phyloP scores from a whole-genome alignment of 2,888 invertebrate genomes.

The Hyppa rectilinea region DNA sequence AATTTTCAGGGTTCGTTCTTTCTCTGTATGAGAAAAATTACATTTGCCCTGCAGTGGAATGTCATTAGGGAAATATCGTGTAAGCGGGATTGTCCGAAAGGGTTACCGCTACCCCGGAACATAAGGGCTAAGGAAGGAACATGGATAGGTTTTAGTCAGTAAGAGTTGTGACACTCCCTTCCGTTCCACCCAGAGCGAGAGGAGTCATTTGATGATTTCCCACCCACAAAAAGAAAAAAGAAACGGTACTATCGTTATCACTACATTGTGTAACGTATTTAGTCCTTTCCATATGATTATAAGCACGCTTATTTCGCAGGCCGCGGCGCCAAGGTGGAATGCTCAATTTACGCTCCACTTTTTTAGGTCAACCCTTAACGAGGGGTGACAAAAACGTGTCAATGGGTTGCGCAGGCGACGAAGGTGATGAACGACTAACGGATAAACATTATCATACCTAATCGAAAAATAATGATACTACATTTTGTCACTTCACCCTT shows the following conservation, averaged over 20 bases:
- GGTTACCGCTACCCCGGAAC: no score
- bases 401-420: slow-evolving; percentile 68
- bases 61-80: no score
- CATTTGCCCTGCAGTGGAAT: background rate
- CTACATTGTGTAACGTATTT: no score
- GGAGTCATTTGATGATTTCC: no score
- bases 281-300: background rate
- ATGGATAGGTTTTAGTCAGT: no score
- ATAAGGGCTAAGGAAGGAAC: no score
- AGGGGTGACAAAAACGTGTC: slow-evolving; percentile 72
- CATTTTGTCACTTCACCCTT: slow-evolving; percentile 77
- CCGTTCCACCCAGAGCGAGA: no score
- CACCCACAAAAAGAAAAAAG: no score
- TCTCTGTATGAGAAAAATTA: background rate
- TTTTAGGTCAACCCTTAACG: slow-evolving; percentile 49
- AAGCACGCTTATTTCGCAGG: slow-evolving; percentile 12
- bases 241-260: no score
- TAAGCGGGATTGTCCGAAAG: no score
- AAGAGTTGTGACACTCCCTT: no score
- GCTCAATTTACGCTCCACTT: slow-evolving; percentile 29
- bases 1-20: background rate
- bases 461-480: slow-evolving; percentile 84
- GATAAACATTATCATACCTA: slow-evolving; percentile 80
- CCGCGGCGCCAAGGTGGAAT: slow-evolving; percentile 16
- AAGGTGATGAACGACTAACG: slow-evolving; percentile 69